A percentile compares a stretch with the other conserved stretches of the same genome.
These are phyloP conservation scores for Bicyclus anynana DNA, from an alignment of 1,140 invertebrate genomes.

Conservation along the genomic window DNA sequence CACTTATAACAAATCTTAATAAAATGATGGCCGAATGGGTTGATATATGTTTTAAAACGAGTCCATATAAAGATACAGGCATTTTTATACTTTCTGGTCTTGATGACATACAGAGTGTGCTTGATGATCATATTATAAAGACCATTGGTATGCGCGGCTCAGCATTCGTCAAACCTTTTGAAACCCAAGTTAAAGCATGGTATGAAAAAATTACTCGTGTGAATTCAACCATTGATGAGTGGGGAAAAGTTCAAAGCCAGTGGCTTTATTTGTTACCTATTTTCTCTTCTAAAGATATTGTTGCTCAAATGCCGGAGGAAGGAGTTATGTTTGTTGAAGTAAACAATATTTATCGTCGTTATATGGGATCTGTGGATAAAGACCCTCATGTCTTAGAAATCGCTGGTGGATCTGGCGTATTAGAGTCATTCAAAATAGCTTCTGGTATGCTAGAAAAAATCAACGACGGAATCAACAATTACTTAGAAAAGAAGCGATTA, in stretches of 20 bases:
- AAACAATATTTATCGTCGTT: slow-evolving; percentile 86
- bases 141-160: slow-evolving; percentile 93
- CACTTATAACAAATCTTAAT: slow-evolving; percentile 86
- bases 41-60: slow-evolving; percentile 84
- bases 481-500: slow-evolving; percentile 94
- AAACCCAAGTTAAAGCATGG: slow-evolving; percentile 88
- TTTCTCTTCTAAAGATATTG: slow-evolving; percentile 95
- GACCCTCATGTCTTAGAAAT: slow-evolving; percentile 87
- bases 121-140: slow-evolving; percentile 94
- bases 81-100: slow-evolving; percentile 87
- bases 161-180: slow-evolving; percentile 94
- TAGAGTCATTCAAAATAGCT: slow-evolving; percentile 86
- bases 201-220: slow-evolving; percentile 88
- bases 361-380: slow-evolving; percentile 85
- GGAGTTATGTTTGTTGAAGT: slow-evolving; percentile 87
- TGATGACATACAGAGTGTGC: slow-evolving; percentile 90
- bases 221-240: slow-evolving; percentile 90
- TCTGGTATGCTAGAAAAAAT: slow-evolving; percentile 88
- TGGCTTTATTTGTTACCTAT: slow-evolving; percentile 96
- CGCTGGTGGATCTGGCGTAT: slow-evolving; percentile 83
- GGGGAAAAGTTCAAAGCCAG: slow-evolving; percentile 91
- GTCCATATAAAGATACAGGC: slow-evolving; percentile 87
- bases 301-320: slow-evolving; percentile 95
- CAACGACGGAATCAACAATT: slow-evolving; percentile 92
- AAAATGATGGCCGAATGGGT: slow-evolving; percentile 94